These are phyloP conservation scores for Brachirus orientalis DNA, from an alignment of 2,113 vertebrate genomes.

Conservation along the genomic window DNA sequence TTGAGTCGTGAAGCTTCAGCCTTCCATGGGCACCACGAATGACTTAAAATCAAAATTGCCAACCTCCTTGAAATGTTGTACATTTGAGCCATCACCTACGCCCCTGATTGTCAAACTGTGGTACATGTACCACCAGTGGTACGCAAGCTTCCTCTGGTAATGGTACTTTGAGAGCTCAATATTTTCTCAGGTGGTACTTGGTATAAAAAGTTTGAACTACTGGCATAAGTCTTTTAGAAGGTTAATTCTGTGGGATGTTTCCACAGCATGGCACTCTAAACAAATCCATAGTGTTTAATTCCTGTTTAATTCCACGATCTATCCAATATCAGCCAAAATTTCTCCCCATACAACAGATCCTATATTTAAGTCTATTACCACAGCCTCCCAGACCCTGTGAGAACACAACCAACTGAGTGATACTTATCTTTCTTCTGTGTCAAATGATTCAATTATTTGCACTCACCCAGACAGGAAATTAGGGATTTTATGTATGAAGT, in stretches of 20 bases:
- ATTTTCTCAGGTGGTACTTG: no score
- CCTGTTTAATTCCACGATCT: neutral
- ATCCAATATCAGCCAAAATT: neutral
- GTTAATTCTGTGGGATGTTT: no score
- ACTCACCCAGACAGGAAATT: slow-evolving; percentile 78
- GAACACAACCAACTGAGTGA: slow-evolving; percentile 45
- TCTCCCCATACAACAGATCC: neutral
- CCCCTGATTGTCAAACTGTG: no score
- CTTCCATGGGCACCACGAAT: neutral
- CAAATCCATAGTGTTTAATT: neutral
- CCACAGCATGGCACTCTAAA: neutral
- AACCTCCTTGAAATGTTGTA: neutral
- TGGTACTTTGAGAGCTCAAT: no score
- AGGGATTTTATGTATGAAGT: slow-evolving; percentile 78
- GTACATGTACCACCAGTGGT: no score
- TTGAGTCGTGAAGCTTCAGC: neutral
- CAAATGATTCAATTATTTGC: slow-evolving; percentile 79
- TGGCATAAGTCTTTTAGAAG: no score
- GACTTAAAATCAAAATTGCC: neutral
- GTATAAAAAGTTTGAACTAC: no score
- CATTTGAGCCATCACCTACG: no score
- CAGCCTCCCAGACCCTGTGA: slow-evolving; percentile 18
- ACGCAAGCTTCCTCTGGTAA: no score
- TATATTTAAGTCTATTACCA: slow-evolving; percentile 14
- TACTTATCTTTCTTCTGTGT: slow-evolving; percentile 70